Percentiles rank a stretch among this genome's conserved stretches.
Evolutionary conservation across 2,797 vertebrate genomes (phyloP).

Genomic region (Morus bassanus): DNA sequence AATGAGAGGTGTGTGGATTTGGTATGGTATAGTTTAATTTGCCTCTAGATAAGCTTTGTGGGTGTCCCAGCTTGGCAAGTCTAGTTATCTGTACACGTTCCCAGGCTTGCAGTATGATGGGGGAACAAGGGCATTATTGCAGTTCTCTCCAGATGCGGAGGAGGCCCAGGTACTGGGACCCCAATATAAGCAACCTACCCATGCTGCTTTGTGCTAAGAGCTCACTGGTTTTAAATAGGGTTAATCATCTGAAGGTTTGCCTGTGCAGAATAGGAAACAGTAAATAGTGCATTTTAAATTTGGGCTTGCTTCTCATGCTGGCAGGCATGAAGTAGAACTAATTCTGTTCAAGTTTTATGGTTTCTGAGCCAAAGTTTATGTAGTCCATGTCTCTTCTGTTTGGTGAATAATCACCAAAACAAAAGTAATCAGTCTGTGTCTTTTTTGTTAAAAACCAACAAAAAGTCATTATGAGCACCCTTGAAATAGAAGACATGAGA

Average conservation of each 20-base stretch:
- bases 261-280: fast-evolving
- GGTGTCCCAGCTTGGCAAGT: background rate
- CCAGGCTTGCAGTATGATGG: background rate
- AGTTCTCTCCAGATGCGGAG: background rate
- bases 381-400: background rate
- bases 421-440: background rate
- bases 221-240: background rate
- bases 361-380: background rate
- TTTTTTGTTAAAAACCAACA: background rate
- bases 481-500: background rate
- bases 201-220: background rate
- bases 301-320: background rate
- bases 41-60: background rate
- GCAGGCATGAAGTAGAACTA: background rate
- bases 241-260: background rate
- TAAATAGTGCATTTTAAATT: background rate
- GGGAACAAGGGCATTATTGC: background rate
- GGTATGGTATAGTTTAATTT: background rate
- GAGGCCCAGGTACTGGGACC: background rate
- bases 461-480: background rate
- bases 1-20: background rate
- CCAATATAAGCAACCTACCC: background rate
- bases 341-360: background rate
- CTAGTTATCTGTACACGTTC: fast-evolving
- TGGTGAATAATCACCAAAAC: background rate